Percentiles rank a stretch among this genome's conserved stretches.
These are phyloP conservation scores for Meta bourneti DNA, from an alignment of 2,888 invertebrate genomes.

Conservation along the genomic window DNA sequence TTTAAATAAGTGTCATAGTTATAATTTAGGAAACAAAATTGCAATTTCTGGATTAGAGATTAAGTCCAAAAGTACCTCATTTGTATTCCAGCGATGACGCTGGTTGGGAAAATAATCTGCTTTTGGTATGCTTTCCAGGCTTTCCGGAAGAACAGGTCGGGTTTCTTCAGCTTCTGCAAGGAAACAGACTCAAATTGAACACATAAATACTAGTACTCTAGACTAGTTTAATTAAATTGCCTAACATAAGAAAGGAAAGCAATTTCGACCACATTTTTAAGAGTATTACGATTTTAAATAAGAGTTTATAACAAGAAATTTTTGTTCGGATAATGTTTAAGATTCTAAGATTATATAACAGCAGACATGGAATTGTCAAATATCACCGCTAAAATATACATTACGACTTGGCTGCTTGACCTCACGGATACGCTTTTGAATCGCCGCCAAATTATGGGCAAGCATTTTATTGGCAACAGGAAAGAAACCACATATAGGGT, in stretches of 20 bases:
- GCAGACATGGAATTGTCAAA: no score
- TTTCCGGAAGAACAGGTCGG: slow-evolving; percentile 88
- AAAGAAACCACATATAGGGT: no score
- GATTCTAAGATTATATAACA: no score
- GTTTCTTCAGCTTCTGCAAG: slow-evolving; percentile 73
- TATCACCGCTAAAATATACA: no score
- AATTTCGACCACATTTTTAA: neutral
- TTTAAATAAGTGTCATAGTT: neutral
- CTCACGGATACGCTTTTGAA: no score
- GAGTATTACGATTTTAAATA: neutral
- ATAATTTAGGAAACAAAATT: neutral
- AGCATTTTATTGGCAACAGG: no score
- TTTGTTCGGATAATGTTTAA: no score
- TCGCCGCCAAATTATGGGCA: no score
- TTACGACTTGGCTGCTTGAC: no score
- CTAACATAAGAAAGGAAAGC: neutral
- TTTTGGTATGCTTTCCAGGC: slow-evolving; percentile 95
- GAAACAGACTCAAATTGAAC: neutral
- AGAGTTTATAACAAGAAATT: no score
- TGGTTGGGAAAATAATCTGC: slow-evolving; percentile 97
- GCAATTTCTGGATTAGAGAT: slow-evolving; percentile 55
- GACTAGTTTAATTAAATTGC: neutral
- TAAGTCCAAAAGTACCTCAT: slow-evolving; percentile 87
- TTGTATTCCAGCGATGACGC: slow-evolving; percentile 98
- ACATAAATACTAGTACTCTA: neutral